Conservation (phyloP, 2,888 invertebrate genomes). For the Zygaena filipendulae region DNA sequence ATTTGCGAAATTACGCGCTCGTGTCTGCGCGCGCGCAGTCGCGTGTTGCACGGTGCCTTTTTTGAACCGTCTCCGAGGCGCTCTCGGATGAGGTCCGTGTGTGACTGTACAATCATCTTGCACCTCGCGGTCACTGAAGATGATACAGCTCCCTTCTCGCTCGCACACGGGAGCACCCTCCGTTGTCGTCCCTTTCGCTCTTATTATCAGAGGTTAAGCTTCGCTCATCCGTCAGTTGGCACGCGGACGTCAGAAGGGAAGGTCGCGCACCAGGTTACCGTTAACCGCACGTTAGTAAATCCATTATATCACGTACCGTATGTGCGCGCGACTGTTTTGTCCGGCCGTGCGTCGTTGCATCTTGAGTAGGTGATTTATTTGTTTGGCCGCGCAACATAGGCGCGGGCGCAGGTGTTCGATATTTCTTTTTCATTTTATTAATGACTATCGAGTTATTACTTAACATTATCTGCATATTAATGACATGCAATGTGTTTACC, state of each 20-base stretch:
- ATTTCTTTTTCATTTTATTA: too few species aligned
- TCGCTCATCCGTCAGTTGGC: constrained; percentile 63
- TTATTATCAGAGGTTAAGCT: constrained; percentile 66
- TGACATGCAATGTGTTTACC: too few species aligned
- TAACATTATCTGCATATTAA: too few species aligned
- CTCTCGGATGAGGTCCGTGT: constrained; percentile 64
- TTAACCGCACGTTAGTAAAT: constrained; percentile 46
- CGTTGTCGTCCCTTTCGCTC: constrained; percentile 41
- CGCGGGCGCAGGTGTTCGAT: constrained; percentile 33
- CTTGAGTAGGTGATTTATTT: constrained; percentile 44
- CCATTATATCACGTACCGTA: constrained; percentile 52
- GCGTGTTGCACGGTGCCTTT: constrained; percentile 44
- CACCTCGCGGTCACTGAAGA: constrained; percentile 66
- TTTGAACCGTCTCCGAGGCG: constrained; percentile 52
- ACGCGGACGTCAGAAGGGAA: constrained; percentile 53
- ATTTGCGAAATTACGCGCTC: constrained; percentile 31
- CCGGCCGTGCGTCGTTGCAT: constrained; percentile 30
- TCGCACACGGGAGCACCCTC: constrained; percentile 23
- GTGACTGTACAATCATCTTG: constrained; percentile 67
- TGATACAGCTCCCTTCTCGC: constrained; percentile 47
- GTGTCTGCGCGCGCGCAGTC: constrained; percentile 50
- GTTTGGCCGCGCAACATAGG: too few species aligned
- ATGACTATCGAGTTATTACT: too few species aligned
- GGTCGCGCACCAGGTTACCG: constrained; percentile 46
- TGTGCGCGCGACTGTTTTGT: constrained; percentile 39